Conservation (phyloP, 2,797 vertebrate genomes). For the Graptemys geographica region DNA sequence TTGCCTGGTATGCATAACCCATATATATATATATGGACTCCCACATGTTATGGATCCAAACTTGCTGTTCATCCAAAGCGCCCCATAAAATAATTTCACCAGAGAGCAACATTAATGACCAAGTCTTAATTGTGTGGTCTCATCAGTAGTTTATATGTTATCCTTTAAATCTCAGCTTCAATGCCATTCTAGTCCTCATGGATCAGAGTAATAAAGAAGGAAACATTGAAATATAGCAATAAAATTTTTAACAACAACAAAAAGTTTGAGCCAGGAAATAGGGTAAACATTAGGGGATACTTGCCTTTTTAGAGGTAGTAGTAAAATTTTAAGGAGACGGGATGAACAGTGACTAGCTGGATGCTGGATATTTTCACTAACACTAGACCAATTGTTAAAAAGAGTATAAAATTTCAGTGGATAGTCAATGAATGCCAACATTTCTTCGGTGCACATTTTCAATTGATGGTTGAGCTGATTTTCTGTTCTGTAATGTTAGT, state of each 20-base stretch:
- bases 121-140: neutral
- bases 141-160: neutral
- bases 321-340: neutral
- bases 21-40: neutral
- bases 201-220: neutral
- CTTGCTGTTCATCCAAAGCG: neutral
- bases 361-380: neutral
- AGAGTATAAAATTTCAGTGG: neutral
- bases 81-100: neutral
- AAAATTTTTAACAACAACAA: neutral
- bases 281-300: neutral
- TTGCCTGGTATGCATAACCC: neutral
- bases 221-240: neutral
- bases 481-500: neutral
- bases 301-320: neutral
- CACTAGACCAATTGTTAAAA: neutral
- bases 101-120: neutral
- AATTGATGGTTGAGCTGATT: neutral
- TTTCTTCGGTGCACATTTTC: neutral
- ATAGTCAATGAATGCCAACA: neutral
- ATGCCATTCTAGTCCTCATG: neutral
- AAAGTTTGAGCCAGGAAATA: neutral
- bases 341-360: neutral
- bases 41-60: neutral
- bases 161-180: neutral